These are phyloP conservation scores for Poecilobothrus nobilitatus DNA, from an alignment of 2,888 invertebrate species.

Conservation along the genomic window DNA sequence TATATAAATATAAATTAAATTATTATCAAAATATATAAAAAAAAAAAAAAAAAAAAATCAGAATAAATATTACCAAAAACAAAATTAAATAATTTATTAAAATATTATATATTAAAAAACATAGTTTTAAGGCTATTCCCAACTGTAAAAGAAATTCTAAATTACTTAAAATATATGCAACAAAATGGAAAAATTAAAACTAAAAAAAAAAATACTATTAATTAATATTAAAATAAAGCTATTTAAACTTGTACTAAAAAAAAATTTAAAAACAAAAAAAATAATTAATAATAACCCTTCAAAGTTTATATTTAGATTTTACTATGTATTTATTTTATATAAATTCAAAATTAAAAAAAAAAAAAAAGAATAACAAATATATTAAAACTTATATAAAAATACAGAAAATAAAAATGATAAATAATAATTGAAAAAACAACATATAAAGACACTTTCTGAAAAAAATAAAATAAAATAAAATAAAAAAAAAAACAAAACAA, in stretches of 20 bases:
- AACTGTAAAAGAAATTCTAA: constrained; percentile 23
- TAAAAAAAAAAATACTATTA: background rate
- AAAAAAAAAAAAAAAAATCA: background rate
- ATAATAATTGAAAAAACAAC: no score
- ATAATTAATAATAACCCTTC: background rate
- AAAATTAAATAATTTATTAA: background rate
- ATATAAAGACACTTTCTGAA: no score
- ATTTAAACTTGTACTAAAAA: background rate
- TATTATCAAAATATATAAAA: no score
- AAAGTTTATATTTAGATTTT: no score
- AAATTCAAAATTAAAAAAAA: no score
- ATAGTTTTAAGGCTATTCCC: constrained; percentile 13
- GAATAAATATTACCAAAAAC: background rate
- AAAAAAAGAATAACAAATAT: no score
- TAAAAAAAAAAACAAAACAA: no score
- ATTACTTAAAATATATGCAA: constrained; percentile 15
- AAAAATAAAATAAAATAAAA: no score
- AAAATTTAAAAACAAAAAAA: background rate
- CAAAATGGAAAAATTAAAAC: constrained; percentile 11
- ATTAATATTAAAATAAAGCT: background rate
- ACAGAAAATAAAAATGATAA: no score
- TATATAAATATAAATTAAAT: no score
- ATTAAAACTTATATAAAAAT: no score
- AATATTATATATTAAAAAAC: background rate
- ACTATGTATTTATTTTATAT: no score